Percentiles rank a stretch among this genome's conserved stretches.
phyloP scores from a whole-genome alignment of 2,888 invertebrate species.

The Cacoxenus indagator region DNA sequence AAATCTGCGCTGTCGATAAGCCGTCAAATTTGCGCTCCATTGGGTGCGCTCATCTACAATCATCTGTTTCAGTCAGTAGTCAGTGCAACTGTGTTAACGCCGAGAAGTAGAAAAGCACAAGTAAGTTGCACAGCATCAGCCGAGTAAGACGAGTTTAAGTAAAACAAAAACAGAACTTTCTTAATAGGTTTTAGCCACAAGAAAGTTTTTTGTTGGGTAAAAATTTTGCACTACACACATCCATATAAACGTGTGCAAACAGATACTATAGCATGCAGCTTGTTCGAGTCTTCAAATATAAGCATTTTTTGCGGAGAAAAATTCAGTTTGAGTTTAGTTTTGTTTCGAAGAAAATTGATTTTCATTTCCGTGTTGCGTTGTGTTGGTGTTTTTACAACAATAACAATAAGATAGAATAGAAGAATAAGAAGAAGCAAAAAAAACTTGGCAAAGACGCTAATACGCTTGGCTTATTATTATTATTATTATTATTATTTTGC shows the following conservation, averaged over 20 bases:
- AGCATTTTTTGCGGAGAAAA: slow-evolving; percentile 6
- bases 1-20: too few species aligned
- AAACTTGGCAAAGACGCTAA: not conserved
- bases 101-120: not conserved
- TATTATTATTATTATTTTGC: slow-evolving; percentile 6
- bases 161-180: slow-evolving; percentile 46
- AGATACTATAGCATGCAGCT: slow-evolving; percentile 11
- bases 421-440: not conserved
- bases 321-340: slow-evolving; percentile 42
- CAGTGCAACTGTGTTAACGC: too few species aligned
- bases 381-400: slow-evolving; percentile 19
- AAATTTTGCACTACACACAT: slow-evolving; percentile 30
- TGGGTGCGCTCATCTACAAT: too few species aligned
- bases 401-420: not conserved
- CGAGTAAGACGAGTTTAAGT: not conserved
- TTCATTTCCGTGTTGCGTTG: slow-evolving; percentile 43
- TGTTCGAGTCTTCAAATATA: slow-evolving; percentile 37
- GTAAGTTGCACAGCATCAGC: too few species aligned
- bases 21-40: too few species aligned
- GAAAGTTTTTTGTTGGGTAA: slow-evolving; percentile 48
- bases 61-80: too few species aligned
- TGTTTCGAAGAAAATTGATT: slow-evolving; percentile 60
- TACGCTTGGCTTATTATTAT: not conserved
- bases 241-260: slow-evolving; percentile 13
- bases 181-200: slow-evolving; percentile 57